Percentiles rank a stretch among this genome's conserved stretches.
These are phyloP conservation scores for Pygoscelis adeliae DNA, from an alignment of 2,113 vertebrate species.

Conservation along the genomic window DNA sequence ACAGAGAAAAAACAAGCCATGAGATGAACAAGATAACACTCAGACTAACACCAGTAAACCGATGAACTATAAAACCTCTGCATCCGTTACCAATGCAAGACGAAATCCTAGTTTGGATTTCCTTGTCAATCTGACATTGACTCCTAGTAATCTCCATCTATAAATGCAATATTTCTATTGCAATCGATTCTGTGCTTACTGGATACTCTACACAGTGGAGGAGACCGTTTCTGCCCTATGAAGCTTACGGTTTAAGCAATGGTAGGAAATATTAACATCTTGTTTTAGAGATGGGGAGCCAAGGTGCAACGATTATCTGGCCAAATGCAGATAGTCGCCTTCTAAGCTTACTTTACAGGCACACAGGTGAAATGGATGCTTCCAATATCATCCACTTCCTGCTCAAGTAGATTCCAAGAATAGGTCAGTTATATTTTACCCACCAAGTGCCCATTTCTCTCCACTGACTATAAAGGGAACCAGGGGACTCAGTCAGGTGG, in stretches of 20 bases:
- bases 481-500: neutral
- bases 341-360: neutral
- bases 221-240: neutral
- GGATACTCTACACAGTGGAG: neutral
- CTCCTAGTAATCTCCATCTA: neutral
- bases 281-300: neutral
- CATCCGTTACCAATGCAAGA: neutral
- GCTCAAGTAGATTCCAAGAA: neutral
- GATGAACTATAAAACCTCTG: neutral
- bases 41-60: neutral
- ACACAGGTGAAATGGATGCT: neutral
- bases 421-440: neutral
- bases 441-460: neutral
- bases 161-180: neutral
- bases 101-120: neutral
- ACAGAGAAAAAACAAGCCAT: neutral
- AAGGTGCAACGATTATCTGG: neutral
- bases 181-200: neutral
- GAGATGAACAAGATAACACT: neutral
- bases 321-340: neutral
- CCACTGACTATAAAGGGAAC: neutral
- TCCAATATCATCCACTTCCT: neutral
- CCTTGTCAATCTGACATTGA: neutral
- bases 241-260: neutral
- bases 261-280: neutral